phyloP scores from a whole-genome alignment of 2,797 vertebrate species.

The Sebastes wilsoni region DNA sequence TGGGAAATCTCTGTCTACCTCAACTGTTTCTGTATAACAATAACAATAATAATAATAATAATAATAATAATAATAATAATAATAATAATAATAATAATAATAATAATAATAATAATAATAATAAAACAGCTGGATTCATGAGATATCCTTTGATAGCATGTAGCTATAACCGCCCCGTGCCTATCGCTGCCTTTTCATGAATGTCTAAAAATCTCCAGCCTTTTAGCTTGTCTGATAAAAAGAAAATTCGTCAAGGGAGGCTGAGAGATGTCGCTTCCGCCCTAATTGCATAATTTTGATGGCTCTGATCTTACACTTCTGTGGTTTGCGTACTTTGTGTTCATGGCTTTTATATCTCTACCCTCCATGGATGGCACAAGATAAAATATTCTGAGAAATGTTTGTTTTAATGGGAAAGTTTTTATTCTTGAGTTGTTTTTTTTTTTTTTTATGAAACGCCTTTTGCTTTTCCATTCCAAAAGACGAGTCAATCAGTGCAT shows the following conservation, averaged over 20 bases:
- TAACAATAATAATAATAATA: not conserved
- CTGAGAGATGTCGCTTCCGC: constrained; percentile 41
- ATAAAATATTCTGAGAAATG: constrained; percentile 42
- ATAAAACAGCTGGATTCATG: not conserved
- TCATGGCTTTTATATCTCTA: constrained; percentile 48
- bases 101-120: not conserved
- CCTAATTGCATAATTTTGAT: constrained; percentile 57
- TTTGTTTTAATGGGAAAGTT: constrained; percentile 59
- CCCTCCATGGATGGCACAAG: constrained; percentile 25
- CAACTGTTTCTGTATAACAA: not conserved
- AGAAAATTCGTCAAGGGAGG: constrained; percentile 26
- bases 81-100: not conserved
- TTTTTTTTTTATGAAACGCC: constrained; percentile 29
- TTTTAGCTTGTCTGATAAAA: constrained; percentile 42
- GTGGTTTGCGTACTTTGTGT: constrained; percentile 54
- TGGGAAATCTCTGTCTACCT: not conserved
- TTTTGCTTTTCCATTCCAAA: constrained; percentile 23
- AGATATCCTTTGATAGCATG: not conserved
- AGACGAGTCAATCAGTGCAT: constrained; percentile 51
- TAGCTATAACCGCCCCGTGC: not conserved
- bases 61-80: not conserved
- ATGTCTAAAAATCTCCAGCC: constrained; percentile 22
- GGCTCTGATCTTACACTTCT: constrained; percentile 49
- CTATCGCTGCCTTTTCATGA: constrained; percentile 18
- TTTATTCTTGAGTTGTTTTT: constrained; percentile 44